Evolutionary conservation across 2,113 vertebrate species (phyloP).

Genomic region (Dicerorhinus sumatrensis): DNA sequence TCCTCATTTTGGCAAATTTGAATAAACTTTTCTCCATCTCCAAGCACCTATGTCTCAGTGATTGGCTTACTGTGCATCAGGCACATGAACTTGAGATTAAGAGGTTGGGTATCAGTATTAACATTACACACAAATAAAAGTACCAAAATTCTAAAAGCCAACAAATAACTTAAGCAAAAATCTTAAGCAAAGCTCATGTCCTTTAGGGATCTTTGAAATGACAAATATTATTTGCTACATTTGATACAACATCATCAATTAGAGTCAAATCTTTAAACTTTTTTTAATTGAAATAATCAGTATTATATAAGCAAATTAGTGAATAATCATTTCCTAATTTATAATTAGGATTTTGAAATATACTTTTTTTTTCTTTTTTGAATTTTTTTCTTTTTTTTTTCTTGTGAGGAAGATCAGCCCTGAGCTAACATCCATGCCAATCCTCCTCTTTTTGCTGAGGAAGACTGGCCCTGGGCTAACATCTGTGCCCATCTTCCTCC

Average conservation of each 20-base stretch:
- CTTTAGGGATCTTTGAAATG: neutral
- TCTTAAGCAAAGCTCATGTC: neutral
- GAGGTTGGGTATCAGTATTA: neutral
- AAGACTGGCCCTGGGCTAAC: too few relatives aligned
- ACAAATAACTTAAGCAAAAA: neutral
- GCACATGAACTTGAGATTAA: too few relatives aligned
- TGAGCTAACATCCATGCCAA: too few relatives aligned
- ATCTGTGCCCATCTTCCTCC: too few relatives aligned
- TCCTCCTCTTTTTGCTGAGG: too few relatives aligned
- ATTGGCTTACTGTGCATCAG: too few relatives aligned
- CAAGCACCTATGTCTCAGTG: too few relatives aligned
- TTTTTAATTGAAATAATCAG: neutral
- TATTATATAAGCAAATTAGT: neutral
- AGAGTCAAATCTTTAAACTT: neutral
- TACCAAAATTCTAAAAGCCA: neutral
- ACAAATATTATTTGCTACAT: neutral
- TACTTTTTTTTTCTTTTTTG: neutral
- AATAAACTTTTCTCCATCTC: too few relatives aligned
- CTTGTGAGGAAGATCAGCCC: too few relatives aligned
- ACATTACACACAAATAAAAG: neutral
- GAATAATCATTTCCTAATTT: conserved; percentile 28
- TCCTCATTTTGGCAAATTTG: too few relatives aligned
- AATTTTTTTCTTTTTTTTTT: too few relatives aligned
- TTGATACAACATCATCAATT: neutral
- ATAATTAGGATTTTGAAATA: conserved; percentile 18